Evolutionary conservation across 1,140 invertebrate species (phyloP).

Genomic region (Polypedilum pembai): DNA sequence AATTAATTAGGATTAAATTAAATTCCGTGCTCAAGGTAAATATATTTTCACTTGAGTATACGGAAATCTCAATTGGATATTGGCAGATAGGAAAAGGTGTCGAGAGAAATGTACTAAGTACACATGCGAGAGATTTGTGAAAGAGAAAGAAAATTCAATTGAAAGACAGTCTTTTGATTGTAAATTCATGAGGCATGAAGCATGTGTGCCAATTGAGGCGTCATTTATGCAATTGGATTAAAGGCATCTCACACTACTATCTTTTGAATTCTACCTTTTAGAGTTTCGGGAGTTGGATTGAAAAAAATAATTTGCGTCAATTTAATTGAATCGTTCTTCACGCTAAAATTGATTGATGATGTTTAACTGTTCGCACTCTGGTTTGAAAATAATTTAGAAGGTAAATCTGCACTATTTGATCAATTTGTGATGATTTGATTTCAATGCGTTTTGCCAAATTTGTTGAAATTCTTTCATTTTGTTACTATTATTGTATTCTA

Average conservation of each 20-base stretch:
- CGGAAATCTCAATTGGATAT: no score
- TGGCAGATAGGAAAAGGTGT: background rate
- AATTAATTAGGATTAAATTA: constrained; percentile 25
- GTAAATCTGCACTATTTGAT: no score
- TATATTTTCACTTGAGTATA: no score
- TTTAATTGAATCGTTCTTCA: background rate
- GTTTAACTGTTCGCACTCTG: background rate
- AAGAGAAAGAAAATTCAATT: background rate
- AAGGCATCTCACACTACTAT: background rate
- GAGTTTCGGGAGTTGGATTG: background rate
- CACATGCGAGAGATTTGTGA: background rate
- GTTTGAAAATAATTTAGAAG: background rate
- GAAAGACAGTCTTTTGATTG: constrained; percentile 11
- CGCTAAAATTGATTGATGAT: constrained; percentile 5
- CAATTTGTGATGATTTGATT: no score
- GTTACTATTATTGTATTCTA: no score
- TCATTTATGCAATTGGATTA: background rate
- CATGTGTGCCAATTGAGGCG: constrained; percentile 9
- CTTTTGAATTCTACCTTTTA: background rate
- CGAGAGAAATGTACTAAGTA: background rate
- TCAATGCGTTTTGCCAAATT: no score
- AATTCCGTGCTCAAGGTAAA: background rate
- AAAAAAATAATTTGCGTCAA: background rate
- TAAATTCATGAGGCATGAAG: background rate
- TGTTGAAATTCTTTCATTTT: no score